Evolutionary conservation across 2,797 vertebrate species (phyloP), one percentile per base, ranked within the genome.

Genomic region (Streptopelia turtur): DNA sequence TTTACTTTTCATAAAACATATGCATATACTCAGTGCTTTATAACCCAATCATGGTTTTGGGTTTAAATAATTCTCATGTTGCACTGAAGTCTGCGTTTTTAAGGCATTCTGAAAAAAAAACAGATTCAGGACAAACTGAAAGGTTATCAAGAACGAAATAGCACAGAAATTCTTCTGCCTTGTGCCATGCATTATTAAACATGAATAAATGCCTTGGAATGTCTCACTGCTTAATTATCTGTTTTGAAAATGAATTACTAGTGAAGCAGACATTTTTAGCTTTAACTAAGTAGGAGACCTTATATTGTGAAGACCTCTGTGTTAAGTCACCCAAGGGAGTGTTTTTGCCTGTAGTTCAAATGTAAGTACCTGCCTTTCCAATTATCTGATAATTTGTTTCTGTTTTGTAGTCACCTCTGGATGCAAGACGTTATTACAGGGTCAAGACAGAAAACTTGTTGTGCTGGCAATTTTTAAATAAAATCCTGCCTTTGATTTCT

Each of bases 181-280:
- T 63, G 16, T 91, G 23, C 31, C 21, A 77, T 43, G 41, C 49
- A n/a, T 89, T 68, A 72, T 69, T 78, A 76, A 96, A 70, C 21
- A 89, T 24, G 49, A 87, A 76, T 68, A 81, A 91, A 88, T 81
- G n/a, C 28, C 55, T 87, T 83, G 23, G 27, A 88, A 72, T 50
- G 3, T 59, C 50, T 88, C 64, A 24, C 28, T 93, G 76, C 79
- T 88, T 75, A 87, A 89, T 92, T 82, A 53, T 30, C 35, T 89
- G 30, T 78, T 97, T 83, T 63, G 47, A 93, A 95, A 94, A 75
- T 33, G 2, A 92, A 80, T 87, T 90, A 78, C 57, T 80, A 87
- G 60, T 84, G 47, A 71, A 94, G 87, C 13, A 61, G 49, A 81
- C 15, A 45, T 59, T 83, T 89, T 92, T 57, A 87, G 6, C 57